Evolutionary conservation across 2,797 vertebrate species (phyloP).

Genomic region (Platyrinchus mystaceus): DNA sequence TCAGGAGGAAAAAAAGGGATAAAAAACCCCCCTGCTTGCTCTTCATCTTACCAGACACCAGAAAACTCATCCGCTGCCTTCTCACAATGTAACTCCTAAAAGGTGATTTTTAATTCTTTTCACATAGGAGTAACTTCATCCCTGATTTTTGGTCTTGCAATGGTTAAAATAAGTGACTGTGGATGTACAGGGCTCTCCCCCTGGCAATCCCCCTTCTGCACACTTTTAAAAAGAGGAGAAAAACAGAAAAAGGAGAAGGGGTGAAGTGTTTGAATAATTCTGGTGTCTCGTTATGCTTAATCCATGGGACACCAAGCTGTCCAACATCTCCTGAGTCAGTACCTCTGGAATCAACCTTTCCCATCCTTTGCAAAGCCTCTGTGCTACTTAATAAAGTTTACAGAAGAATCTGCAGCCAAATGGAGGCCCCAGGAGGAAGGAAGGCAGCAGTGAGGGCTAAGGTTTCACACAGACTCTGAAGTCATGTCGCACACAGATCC

Average conservation of each 20-base stretch:
- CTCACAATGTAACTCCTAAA: too few species aligned
- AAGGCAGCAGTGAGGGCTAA: background rate
- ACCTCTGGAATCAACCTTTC: background rate
- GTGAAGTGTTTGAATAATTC: background rate
- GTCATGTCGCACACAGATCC: background rate
- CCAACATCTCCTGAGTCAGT: background rate
- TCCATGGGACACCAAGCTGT: background rate
- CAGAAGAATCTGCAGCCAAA: background rate
- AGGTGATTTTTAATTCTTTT: background rate
- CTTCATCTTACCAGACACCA: background rate
- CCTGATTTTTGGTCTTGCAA: background rate
- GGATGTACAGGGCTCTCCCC: background rate
- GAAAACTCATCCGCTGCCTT: background rate
- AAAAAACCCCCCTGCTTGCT: background rate
- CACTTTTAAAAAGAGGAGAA: background rate
- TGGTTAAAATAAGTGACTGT: background rate
- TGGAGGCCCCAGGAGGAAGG: background rate
- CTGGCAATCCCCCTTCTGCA: background rate
- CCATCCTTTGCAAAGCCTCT: slow-evolving; percentile 1
- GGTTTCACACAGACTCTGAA: slow-evolving; percentile 24
- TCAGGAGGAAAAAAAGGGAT: background rate
- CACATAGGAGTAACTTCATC: background rate
- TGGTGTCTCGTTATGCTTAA: background rate
- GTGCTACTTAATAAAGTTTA: background rate
- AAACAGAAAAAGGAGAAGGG: background rate